Base-by-base conservation (phyloP, 1,140 invertebrate species). In the Adoxophyes honmai region DNA sequence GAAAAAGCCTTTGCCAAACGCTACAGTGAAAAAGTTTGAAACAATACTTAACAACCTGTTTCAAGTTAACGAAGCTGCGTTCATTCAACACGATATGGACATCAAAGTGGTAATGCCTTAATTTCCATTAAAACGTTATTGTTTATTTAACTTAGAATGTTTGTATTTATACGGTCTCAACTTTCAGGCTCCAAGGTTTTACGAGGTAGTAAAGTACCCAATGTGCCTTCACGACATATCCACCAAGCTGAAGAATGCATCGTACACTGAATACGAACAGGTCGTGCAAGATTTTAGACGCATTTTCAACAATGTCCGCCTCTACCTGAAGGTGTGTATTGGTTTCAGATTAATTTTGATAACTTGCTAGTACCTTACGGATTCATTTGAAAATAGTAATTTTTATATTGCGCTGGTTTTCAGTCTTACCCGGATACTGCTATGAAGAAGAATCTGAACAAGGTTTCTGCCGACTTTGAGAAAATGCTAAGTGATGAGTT, bases 121-220 rank as follows among this genome's bases (percentile, higher is more conserved):
- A n/a, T 68, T 44, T 55, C 21, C 9, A 52, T n/a, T n/a, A n/a
- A n/a, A n/a, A n/a, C n/a, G n/a, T n/a, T n/a, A n/a, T n/a, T n/a
- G n/a, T n/a, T n/a, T n/a, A n/a, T n/a, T n/a, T n/a, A n/a, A n/a
- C n/a, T n/a, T n/a, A n/a, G n/a, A n/a, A n/a, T n/a, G n/a, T n/a
- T n/a, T n/a, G n/a, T n/a, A n/a, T n/a, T 8, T 15, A 16, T 15
- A 9, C 13, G 7, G 7, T 8, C 7, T 8, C 4, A 7, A 44
- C 21, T 81, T 83, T 38, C 69, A 89, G 87, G 85, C 84, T 54
- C 86, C 86, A n/a, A 75, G 86, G 61, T 89, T 87, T 69, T 88
- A 88, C 55, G 86, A 88, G 68, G 78, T 89, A 13, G 79, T 89
- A n/a, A 89, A 89, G 61, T 81, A 88, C 66, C 88, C 88, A 11